Evolutionary conservation across 2,113 vertebrate genomes (phyloP), one percentile per base, ranked within the genome.

Genomic region (Melanostigma gelatinosum): DNA sequence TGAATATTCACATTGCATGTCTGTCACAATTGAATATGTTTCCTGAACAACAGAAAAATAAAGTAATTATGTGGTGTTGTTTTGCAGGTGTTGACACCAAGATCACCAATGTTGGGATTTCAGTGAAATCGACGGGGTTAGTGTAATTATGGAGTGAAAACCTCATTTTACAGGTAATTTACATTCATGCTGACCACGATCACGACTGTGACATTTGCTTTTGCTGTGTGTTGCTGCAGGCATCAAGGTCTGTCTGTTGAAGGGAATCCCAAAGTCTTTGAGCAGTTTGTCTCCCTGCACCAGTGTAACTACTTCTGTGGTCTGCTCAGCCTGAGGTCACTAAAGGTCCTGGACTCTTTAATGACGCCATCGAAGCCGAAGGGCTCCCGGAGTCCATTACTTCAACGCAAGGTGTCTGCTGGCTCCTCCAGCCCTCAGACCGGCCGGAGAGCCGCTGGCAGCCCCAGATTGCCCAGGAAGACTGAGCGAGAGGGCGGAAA

Each of bases 231-330:
- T 63, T 62, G 12, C 83, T 90, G 50, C 95, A 99, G 98, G 87
- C 97, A 98, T 94, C 97, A 97, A 81, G 96, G 97, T 66, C 94
- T 99, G 76, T 95, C 97, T 77, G 93, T 96, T 29, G 95, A 96
- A 90, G 96, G 95, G 6, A 95, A 93, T 71, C 96, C 97, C 0
- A 94, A 94, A 64, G 90, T 98, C 67, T 94, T 99, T 83, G 97
- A 99, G 88, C 96, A 96, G 50, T 99, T 99, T 34, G 83, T 86
- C 0, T 77, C 93, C 0, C 68, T 94, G 52, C 98, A 99, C 91
- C 96, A 94, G 81, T 99, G 98, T 83, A 99, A 96, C 91, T 94
- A 27, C 83, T 98, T 96, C 93, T 99, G 98, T 81, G 95, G 94
- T 71, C 94, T 97, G 72, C 95, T 99, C 63, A 92, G 95, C 55